Evolutionary conservation across 1,140 invertebrate genomes (phyloP), one percentile per base, ranked within the genome.

Genomic region (Calephelis nemesis): DNA sequence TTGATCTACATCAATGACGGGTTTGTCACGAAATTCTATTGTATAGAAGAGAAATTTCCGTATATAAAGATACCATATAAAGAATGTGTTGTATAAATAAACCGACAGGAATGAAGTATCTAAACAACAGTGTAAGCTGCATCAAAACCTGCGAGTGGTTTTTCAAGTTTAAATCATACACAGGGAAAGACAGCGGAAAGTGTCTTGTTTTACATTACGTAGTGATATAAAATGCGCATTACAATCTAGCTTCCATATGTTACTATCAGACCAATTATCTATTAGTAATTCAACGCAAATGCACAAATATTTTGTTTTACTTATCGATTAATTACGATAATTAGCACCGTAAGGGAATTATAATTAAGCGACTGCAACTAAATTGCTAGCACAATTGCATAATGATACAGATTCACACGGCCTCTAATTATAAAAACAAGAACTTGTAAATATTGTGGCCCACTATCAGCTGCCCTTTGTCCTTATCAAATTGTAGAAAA

Each of bases 371-470:
- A 12, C 39, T n/a, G 7, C 54, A 30, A 12, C 39, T 60, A 39
- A 60, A 12, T 58, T 30, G 5, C 19, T 12, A 12, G 12, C 9
- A 58, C 30, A 39, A 60, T 60, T 60, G 54, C 54, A n/a, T 60
- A 60, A 60, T 40, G 19, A 40, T 60, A 39, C 54, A 7, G 54
- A 60, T 60, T 60, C 54, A 60, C 54, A 60, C 54, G 54, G 54
- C 54, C 54, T 39, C 30, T 39, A 40, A 60, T 60, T 39, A 39
- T 60, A 60, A 60, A 60, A 40, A 60, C 54, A 60, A 60, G 11
- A 40, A 10, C 54, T n/a, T 40, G 54, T 60, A 60, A 60, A 60
- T 39, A 60, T 60, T 60, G 7, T 60, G 39, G 30, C 7, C n/a
- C 54, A 60, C 11, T 60, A 60, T 60, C 54, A n/a, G 11, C 6